Evolutionary conservation across 1,140 invertebrate species (phyloP).

Genomic region (Belonocnema kinseyi): DNA sequence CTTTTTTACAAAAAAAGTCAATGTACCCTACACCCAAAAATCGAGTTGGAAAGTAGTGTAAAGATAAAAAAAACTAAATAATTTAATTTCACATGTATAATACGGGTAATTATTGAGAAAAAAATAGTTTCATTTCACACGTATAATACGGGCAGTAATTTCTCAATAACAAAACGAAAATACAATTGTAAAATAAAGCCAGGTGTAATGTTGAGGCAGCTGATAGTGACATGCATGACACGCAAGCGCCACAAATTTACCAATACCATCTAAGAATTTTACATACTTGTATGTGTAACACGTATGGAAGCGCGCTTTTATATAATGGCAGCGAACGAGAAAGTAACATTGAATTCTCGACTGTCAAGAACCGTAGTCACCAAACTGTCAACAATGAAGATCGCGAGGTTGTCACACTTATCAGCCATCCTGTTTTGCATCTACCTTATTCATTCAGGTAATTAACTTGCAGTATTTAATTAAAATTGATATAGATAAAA

Average conservation of each 20-base stretch:
- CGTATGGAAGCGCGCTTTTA: conserved; percentile 51
- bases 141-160: no score
- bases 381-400: conserved; percentile 52
- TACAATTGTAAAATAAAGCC: conserved; percentile 11
- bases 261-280: conserved; percentile 21
- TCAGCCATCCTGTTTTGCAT: conserved; percentile 42
- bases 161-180: neutral
- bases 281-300: conserved; percentile 33
- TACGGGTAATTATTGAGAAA: conserved; percentile 34
- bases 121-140: no score
- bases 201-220: neutral
- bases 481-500: no score
- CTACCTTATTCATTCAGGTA: conserved; percentile 43
- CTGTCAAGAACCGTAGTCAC: conserved; percentile 49
- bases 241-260: conserved; percentile 19
- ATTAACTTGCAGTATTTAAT: conserved; percentile 29
- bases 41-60: no score
- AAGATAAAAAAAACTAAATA: no score
- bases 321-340: conserved; percentile 60
- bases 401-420: conserved; percentile 39
- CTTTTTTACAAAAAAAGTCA: no score
- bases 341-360: conserved; percentile 63
- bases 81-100: conserved; percentile 8
- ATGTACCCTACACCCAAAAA: no score
- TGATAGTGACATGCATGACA: conserved; percentile 55